phyloP scores from a whole-genome alignment of 2,797 vertebrate genomes.

The Mus spretus region DNA sequence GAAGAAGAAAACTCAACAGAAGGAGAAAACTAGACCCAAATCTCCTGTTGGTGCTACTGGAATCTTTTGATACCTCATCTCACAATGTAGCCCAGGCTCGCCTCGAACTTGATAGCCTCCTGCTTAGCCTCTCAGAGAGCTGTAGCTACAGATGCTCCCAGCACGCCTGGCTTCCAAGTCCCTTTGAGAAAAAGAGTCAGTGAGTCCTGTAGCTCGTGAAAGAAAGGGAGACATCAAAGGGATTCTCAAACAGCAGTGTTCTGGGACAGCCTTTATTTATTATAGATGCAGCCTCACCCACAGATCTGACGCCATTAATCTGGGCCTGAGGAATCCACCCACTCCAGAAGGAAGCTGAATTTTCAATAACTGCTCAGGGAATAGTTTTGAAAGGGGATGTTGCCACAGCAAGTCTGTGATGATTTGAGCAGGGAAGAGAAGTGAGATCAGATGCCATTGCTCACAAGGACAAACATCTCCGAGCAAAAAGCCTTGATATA shows the following conservation, averaged over 20 bases:
- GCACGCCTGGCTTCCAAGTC: background rate
- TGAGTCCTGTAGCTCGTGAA: background rate
- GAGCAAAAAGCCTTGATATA: background rate
- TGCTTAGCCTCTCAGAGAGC: background rate
- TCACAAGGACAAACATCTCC: background rate
- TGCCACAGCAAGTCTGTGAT: background rate
- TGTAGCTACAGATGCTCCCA: background rate
- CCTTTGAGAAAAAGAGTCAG: background rate
- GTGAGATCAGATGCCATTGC: background rate
- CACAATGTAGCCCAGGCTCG: background rate
- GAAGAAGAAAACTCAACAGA: background rate
- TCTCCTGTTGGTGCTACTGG: background rate
- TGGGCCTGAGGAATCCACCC: background rate
- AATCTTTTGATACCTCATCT: background rate
- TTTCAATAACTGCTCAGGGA: background rate
- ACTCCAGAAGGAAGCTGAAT: background rate
- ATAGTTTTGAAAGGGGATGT: background rate
- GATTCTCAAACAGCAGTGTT: background rate
- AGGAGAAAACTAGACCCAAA: background rate
- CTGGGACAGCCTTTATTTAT: background rate
- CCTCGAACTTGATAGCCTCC: background rate
- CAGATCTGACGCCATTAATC: background rate
- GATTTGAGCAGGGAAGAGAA: background rate
- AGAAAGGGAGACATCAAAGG: background rate
- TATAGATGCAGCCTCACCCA: background rate